These are phyloP conservation scores for Anguilla obscura DNA, from an alignment of 2,797 vertebrate genomes.

Conservation along the genomic window DNA sequence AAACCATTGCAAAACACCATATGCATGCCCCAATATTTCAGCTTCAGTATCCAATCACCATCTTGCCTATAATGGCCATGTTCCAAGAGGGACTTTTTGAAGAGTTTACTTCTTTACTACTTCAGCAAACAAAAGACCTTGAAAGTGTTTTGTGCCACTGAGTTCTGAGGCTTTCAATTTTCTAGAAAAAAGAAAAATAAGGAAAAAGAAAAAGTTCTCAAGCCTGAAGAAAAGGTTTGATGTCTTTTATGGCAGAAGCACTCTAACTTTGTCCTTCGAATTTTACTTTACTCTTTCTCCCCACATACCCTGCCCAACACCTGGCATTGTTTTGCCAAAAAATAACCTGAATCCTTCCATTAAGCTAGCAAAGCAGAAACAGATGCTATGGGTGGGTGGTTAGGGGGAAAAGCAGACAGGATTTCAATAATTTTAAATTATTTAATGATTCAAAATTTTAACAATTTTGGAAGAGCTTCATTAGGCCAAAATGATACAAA, in stretches of 20 bases:
- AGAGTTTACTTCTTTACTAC: neutral
- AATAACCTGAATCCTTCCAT: slow-evolving; percentile 20
- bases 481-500: neutral
- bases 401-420: neutral
- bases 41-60: neutral
- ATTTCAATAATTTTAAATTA: no score
- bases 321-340: neutral
- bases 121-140: neutral
- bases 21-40: neutral
- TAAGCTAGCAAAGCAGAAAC: slow-evolving; percentile 20
- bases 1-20: neutral
- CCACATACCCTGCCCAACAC: neutral
- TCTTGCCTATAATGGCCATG: neutral
- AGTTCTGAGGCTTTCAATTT: neutral
- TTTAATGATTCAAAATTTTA: neutral
- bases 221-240: neutral
- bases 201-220: neutral
- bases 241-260: neutral
- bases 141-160: neutral
- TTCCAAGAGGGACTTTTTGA: neutral
- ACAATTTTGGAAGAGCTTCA: slow-evolving; percentile 7
- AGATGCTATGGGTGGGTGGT: neutral
- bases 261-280: neutral
- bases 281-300: neutral
- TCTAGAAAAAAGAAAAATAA: neutral